Conservation (phyloP, 1,140 invertebrate species). For the Drosophila chauvacae region DNA sequence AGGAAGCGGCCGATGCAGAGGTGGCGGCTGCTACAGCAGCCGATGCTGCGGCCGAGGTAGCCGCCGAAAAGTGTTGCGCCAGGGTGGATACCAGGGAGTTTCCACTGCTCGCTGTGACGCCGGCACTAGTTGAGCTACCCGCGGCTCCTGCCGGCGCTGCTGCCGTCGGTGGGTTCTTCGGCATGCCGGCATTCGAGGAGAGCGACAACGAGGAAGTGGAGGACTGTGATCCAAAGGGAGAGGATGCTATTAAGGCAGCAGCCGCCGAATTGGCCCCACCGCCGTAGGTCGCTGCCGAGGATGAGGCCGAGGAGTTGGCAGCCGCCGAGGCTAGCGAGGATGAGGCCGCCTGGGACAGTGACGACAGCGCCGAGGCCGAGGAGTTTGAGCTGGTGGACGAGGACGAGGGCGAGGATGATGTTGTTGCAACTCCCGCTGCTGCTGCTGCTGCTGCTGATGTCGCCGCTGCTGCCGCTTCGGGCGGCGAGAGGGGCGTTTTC, state of each 20-base stretch:
- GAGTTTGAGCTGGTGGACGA: slow-evolving; percentile 76
- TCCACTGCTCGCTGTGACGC: slow-evolving; percentile 15
- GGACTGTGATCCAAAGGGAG: slow-evolving; percentile 67
- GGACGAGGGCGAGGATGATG: slow-evolving; percentile 74
- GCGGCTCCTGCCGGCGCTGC: slow-evolving; percentile 16
- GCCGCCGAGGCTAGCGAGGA: slow-evolving; percentile 60
- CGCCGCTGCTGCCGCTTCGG: slow-evolving; percentile 48
- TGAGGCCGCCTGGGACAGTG: slow-evolving; percentile 64
- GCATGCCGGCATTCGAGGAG: slow-evolving; percentile 58
- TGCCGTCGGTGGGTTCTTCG: slow-evolving; percentile 34
- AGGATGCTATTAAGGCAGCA: slow-evolving; percentile 64
- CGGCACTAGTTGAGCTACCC: slow-evolving; percentile 5
- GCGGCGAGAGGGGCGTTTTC: slow-evolving; percentile 75
- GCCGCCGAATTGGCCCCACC: slow-evolving; percentile 69
- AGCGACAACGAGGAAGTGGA: slow-evolving; percentile 69
- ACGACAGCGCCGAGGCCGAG: slow-evolving; percentile 70
- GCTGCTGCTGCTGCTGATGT: slow-evolving; percentile 11
- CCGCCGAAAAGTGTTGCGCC: slow-evolving; percentile 78
- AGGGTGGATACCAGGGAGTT: slow-evolving; percentile 74
- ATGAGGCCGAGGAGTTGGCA: slow-evolving; percentile 59
- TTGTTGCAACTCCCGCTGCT: slow-evolving; percentile 33
- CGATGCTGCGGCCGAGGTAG: slow-evolving; percentile 52
- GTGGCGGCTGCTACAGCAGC: slow-evolving; percentile 50
- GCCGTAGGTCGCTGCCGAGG: slow-evolving; percentile 70
- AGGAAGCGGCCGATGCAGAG: slow-evolving; percentile 29